Evolutionary conservation across 1,140 invertebrate species (phyloP).

Genomic region (Drosophila aff.): DNA sequence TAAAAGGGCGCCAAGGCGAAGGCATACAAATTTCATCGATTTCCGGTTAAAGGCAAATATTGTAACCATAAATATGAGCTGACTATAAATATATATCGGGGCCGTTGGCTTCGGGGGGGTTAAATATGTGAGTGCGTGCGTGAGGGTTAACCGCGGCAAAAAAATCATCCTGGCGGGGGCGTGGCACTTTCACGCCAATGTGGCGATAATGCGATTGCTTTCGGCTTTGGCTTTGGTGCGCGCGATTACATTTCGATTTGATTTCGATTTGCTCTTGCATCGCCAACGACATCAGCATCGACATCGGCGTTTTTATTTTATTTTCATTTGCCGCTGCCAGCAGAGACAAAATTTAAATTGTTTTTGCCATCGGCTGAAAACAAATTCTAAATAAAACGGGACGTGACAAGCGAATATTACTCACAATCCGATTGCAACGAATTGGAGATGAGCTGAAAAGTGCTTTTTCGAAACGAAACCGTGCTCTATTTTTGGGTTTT

Average conservation of each 20-base stretch:
- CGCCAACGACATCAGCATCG: slow-evolving; percentile 45
- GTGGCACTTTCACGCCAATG: slow-evolving; percentile 80
- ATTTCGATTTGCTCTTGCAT: slow-evolving; percentile 76
- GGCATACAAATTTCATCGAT: slow-evolving; percentile 83
- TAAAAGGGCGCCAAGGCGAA: slow-evolving; percentile 61
- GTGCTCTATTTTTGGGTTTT: neutral
- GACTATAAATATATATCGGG: slow-evolving; percentile 79
- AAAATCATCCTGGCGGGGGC: slow-evolving; percentile 28
- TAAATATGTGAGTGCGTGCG: slow-evolving; percentile 38
- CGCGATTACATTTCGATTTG: slow-evolving; percentile 83
- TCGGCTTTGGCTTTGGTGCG: slow-evolving; percentile 76
- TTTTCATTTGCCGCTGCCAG: slow-evolving; percentile 47
- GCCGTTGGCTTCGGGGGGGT: slow-evolving; percentile 3
- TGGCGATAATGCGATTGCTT: slow-evolving; percentile 82
- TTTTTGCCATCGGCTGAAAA: slow-evolving; percentile 72
- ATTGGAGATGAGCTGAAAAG: slow-evolving; percentile 33
- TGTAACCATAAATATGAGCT: slow-evolving; percentile 82
- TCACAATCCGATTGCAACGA: slow-evolving; percentile 48
- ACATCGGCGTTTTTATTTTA: slow-evolving; percentile 56
- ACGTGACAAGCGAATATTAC: slow-evolving; percentile 58
- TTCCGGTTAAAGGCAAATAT: slow-evolving; percentile 83
- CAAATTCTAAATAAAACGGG: slow-evolving; percentile 63
- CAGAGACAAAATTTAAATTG: slow-evolving; percentile 82
- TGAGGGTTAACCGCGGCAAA: slow-evolving; percentile 29
- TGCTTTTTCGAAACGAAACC: neutral